Conservation (phyloP, 2,888 invertebrate genomes). For the Yponomeuta sedellus region DNA sequence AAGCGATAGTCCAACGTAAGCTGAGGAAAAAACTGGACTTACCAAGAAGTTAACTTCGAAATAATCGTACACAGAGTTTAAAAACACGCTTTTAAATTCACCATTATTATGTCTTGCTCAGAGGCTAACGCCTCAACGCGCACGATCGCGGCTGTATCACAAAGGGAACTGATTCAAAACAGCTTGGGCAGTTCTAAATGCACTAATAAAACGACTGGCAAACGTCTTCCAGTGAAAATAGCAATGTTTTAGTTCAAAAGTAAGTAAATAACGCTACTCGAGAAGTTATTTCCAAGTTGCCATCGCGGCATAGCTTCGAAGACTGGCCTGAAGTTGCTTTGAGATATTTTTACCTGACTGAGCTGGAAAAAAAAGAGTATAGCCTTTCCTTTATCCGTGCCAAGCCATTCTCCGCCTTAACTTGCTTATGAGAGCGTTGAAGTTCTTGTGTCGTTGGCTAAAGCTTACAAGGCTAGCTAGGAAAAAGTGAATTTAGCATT, state of each 20-base stretch:
- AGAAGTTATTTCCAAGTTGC: not conserved
- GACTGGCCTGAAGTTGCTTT: conserved; percentile 50
- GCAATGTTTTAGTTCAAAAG: not conserved
- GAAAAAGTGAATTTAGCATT: conserved; percentile 25
- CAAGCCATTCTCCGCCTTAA: not conserved
- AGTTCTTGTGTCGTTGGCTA: conserved; percentile 23
- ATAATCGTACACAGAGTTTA: conserved; percentile 9
- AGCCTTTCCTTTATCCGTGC: conserved; percentile 8
- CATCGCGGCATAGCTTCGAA: conserved; percentile 48
- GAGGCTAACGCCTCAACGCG: not conserved
- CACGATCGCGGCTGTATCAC: not conserved
- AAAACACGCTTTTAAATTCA: conserved; percentile 11
- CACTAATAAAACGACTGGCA: not conserved
- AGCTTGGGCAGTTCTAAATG: not conserved
- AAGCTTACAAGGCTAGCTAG: conserved; percentile 41
- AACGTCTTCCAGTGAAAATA: not conserved
- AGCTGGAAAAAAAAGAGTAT: conserved; percentile 47
- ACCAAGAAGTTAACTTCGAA: not conserved
- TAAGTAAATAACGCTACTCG: not conserved
- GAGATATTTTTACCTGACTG: conserved; percentile 70
- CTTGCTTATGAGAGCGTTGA: not conserved
- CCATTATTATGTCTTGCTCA: not conserved
- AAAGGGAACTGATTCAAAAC: not conserved
- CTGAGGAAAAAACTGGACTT: not conserved
- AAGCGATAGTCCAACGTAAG: conserved; percentile 7